Percentiles rank a stretch among this genome's conserved stretches.
These are phyloP conservation scores for Thera obeliscata DNA, from an alignment of 2,888 invertebrate genomes.

Conservation along the genomic window DNA sequence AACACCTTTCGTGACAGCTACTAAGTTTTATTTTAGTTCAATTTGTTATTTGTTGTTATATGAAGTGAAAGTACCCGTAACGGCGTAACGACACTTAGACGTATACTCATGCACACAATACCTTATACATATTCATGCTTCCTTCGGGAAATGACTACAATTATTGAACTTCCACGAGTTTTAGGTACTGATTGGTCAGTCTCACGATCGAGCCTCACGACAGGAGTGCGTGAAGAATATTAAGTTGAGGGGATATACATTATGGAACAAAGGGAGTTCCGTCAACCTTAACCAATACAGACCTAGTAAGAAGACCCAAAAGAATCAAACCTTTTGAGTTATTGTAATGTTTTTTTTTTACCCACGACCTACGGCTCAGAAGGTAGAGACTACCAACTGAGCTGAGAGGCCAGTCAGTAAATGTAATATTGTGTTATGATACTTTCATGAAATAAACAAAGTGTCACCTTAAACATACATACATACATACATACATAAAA, in stretches of 20 bases:
- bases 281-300: conserved; percentile 18
- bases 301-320: neutral
- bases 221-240: conserved; percentile 19
- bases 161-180: conserved; percentile 36
- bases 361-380: too few species aligned
- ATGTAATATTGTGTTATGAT: too few species aligned
- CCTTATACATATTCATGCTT: conserved; percentile 45
- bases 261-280: conserved; percentile 22
- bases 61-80: conserved; percentile 40
- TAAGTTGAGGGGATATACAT: conserved; percentile 25
- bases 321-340: too few species aligned
- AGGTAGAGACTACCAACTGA: too few species aligned
- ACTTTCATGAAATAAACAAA: too few species aligned
- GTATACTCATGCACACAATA: conserved; percentile 37
- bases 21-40: conserved; percentile 38
- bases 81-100: conserved; percentile 28
- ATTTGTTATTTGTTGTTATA: conserved; percentile 35
- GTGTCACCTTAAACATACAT: too few species aligned
- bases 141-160: conserved; percentile 44
- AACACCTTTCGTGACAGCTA: conserved; percentile 22
- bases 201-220: conserved; percentile 33
- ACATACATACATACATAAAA: too few species aligned
- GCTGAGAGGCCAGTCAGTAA: too few species aligned
- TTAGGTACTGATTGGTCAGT: conserved; percentile 26
- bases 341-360: too few species aligned